These are phyloP conservation scores for Paramormyrops hopkinsi DNA, from an alignment of 2,797 vertebrate species.

Conservation along the genomic window DNA sequence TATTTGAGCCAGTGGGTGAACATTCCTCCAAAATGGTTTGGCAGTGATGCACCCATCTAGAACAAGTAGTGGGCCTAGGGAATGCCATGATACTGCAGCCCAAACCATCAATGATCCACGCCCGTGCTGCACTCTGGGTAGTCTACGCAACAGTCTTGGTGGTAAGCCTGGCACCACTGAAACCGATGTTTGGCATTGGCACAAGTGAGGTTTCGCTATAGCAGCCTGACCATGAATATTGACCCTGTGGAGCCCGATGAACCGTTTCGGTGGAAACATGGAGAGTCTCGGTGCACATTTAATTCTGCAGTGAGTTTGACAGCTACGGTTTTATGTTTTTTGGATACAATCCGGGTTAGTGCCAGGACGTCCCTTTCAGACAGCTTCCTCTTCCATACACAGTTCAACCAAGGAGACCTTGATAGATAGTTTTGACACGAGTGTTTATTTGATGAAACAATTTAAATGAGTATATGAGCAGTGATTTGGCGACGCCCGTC, in stretches of 20 bases:
- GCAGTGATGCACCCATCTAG: background rate
- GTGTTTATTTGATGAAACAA: background rate
- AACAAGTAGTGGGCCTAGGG: background rate
- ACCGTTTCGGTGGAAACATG: background rate
- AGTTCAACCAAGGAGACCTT: background rate
- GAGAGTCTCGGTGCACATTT: background rate
- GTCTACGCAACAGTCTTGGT: background rate
- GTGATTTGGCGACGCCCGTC: background rate
- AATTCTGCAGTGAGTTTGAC: background rate
- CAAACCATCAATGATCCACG: background rate
- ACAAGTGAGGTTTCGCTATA: background rate
- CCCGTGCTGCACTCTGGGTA: background rate
- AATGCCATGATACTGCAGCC: background rate
- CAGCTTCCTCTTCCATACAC: background rate
- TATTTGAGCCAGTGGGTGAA: background rate
- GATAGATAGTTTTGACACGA: background rate
- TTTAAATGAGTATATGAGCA: background rate
- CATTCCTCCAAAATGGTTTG: background rate
- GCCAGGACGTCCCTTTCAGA: background rate
- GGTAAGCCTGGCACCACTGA: background rate
- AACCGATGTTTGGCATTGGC: background rate
- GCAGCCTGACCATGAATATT: background rate
- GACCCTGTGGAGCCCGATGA: background rate
- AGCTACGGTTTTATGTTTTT: background rate
- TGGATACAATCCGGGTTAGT: background rate